These are phyloP conservation scores for Itoplectis maculator DNA, from an alignment of 2,888 invertebrate species.

Conservation along the genomic window DNA sequence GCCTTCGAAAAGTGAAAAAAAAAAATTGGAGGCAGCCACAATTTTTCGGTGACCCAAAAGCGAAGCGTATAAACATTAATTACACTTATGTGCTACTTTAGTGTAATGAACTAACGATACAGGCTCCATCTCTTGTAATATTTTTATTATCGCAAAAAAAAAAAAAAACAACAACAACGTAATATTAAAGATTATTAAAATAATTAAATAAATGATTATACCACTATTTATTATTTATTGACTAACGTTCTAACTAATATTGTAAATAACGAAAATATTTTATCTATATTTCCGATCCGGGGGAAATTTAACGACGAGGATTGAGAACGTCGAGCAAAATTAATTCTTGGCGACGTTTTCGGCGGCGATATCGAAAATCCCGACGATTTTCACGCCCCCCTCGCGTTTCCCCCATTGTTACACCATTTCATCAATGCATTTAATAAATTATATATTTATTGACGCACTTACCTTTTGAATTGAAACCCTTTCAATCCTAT, in stretches of 20 bases:
- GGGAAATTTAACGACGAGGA: slow-evolving; percentile 69
- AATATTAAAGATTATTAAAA: slow-evolving; percentile 70
- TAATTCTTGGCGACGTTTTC: slow-evolving; percentile 58
- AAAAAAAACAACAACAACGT: too few species aligned
- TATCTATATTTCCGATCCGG: slow-evolving; percentile 84
- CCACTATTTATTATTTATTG: slow-evolving; percentile 84
- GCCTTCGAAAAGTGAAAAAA: slow-evolving; percentile 64
- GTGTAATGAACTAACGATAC: slow-evolving; percentile 76
- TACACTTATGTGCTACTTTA: slow-evolving; percentile 71
- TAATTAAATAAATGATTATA: slow-evolving; percentile 82
- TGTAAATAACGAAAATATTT: slow-evolving; percentile 85
- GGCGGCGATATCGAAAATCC: slow-evolving; percentile 26
- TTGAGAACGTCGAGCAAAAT: slow-evolving; percentile 58
- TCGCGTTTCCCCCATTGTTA: slow-evolving; percentile 82
- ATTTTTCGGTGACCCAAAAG: slow-evolving; percentile 71
- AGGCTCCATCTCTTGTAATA: slow-evolving; percentile 84
- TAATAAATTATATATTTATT: slow-evolving; percentile 85
- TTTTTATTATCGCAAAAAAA: slow-evolving; percentile 84
- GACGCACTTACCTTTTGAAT: slow-evolving; percentile 80
- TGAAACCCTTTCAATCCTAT: slow-evolving; percentile 48
- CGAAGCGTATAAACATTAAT: slow-evolving; percentile 61
- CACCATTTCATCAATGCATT: slow-evolving; percentile 85
- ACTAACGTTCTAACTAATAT: slow-evolving; percentile 84
- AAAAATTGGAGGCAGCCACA: slow-evolving; percentile 70
- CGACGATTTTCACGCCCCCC: slow-evolving; percentile 73